Evolutionary conservation across 1,140 invertebrate species (phyloP).

Genomic region (Caenorhabditis brenneri): DNA sequence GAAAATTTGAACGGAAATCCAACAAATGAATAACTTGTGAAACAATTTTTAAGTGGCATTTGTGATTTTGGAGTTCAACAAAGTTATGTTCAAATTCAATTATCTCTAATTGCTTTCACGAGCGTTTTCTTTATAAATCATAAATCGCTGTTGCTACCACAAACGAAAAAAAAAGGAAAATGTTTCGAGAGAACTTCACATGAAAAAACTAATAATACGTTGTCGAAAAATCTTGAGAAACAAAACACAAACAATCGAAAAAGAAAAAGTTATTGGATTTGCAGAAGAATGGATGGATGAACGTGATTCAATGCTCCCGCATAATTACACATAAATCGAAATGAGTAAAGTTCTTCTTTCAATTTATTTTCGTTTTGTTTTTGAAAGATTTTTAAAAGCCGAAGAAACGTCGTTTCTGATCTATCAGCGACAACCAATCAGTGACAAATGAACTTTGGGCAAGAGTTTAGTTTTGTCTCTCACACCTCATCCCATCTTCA

Average conservation of each 20-base stretch:
- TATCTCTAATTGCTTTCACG: too few relatives aligned
- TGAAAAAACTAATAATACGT: neutral
- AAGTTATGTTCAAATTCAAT: too few relatives aligned
- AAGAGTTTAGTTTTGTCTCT: slow-evolving; percentile 24
- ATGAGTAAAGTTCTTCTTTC: neutral
- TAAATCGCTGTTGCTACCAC: neutral
- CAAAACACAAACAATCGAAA: neutral
- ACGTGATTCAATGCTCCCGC: slow-evolving; percentile 5
- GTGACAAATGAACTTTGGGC: slow-evolving; percentile 1
- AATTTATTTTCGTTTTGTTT: neutral
- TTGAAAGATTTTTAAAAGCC: too few relatives aligned
- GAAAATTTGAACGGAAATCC: too few relatives aligned
- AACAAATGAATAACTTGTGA: too few relatives aligned
- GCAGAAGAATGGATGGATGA: neutral
- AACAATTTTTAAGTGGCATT: too few relatives aligned
- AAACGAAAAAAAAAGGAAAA: neutral
- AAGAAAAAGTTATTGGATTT: neutral
- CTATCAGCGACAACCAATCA: slow-evolving; percentile 17
- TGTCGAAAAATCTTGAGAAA: neutral
- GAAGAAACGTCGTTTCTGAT: neutral
- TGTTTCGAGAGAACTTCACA: neutral
- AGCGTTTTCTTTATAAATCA: too few relatives aligned
- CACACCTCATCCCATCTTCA: neutral
- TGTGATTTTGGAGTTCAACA: too few relatives aligned
- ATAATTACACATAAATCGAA: slow-evolving; percentile 30